These are phyloP conservation scores for Leptobrachium ailaonicum DNA, from an alignment of 2,113 vertebrate genomes.

Conservation along the genomic window DNA sequence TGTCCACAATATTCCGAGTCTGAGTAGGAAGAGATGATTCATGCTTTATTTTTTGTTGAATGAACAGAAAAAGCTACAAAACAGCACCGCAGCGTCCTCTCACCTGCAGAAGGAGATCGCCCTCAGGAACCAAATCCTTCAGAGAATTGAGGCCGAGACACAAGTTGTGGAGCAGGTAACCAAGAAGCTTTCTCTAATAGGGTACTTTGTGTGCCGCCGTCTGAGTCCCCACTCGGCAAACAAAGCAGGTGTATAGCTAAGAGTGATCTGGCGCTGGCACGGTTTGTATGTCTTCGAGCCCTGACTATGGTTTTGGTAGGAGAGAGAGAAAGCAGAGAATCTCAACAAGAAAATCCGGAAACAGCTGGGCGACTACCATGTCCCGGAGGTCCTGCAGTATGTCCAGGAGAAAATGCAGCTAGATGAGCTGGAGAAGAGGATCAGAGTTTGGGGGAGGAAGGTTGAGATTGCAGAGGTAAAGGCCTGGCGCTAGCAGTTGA, in stretches of 20 bases:
- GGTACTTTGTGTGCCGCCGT: background rate
- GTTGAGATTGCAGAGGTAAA: constrained; percentile 71
- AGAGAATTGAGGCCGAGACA: constrained; percentile 66
- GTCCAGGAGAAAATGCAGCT: constrained; percentile 60
- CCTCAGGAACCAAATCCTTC: constrained; percentile 62
- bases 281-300: no score
- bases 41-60: background rate
- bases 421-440: constrained; percentile 62
- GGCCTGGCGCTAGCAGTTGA: no score
- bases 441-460: constrained; percentile 72
- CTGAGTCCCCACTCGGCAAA: background rate
- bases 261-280: no score
- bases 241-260: background rate
- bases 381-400: constrained; percentile 64
- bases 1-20: no score
- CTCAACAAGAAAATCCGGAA: constrained; percentile 61
- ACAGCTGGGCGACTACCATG: constrained; percentile 61
- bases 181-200: background rate
- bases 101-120: constrained; percentile 63
- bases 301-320: constrained; percentile 54
- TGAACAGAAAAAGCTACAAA: constrained; percentile 67
- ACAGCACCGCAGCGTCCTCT: constrained; percentile 44
- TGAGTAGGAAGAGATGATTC: background rate
- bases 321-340: constrained; percentile 61
- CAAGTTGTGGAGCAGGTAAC: constrained; percentile 67